Evolutionary conservation across 2,888 invertebrate genomes (phyloP).

Genomic region (Spisula subtruncata): DNA sequence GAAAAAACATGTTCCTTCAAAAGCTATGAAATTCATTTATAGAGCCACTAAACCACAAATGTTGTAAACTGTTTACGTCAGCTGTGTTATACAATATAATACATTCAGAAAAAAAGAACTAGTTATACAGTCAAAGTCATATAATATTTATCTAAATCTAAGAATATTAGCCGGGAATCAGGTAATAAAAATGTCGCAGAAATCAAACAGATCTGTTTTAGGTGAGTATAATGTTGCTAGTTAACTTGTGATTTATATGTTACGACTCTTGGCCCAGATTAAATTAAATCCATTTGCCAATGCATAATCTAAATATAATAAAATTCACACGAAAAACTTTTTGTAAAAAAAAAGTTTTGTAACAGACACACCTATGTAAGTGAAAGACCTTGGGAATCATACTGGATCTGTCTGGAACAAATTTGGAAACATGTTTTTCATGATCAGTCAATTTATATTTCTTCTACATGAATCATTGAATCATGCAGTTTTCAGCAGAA

Average conservation of each 20-base stretch:
- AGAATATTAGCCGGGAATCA: background rate
- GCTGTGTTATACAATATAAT: conserved; percentile 6
- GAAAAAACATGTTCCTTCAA: conserved; percentile 18
- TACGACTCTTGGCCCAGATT: background rate
- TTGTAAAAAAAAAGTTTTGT: too few relatives aligned
- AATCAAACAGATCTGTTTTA: background rate
- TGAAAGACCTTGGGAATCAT: too few relatives aligned
- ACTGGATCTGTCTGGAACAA: too few relatives aligned
- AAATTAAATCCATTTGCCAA: background rate
- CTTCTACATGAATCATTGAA: too few relatives aligned
- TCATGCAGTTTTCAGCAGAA: too few relatives aligned
- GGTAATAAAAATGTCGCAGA: conserved; percentile 21
- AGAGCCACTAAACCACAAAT: conserved; percentile 6
- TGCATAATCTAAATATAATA: too few relatives aligned
- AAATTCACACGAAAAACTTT: too few relatives aligned
- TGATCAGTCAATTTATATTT: too few relatives aligned
- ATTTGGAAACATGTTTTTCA: too few relatives aligned
- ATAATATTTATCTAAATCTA: conserved; percentile 12
- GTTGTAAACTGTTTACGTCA: conserved; percentile 13
- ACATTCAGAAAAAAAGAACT: background rate
- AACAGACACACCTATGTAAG: too few relatives aligned
- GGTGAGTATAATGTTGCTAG: background rate
- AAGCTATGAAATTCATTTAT: background rate
- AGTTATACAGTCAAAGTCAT: background rate
- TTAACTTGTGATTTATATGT: conserved; percentile 5